phyloP scores from a whole-genome alignment of 2,888 invertebrate species.

The Hanleya hanleyi region DNA sequence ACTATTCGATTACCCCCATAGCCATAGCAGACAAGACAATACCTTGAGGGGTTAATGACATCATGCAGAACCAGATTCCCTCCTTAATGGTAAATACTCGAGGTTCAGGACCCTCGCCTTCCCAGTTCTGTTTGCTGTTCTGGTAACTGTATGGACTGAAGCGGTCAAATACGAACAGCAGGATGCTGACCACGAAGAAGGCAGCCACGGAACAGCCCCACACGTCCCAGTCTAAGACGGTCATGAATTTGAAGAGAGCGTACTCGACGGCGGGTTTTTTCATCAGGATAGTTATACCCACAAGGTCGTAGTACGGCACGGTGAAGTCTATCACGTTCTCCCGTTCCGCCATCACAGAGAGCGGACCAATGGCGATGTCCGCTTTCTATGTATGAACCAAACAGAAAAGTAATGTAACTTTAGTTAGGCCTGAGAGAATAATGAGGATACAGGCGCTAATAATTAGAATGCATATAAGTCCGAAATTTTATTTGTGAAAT shows the following conservation, averaged over 20 bases:
- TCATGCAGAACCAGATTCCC: slow-evolving; percentile 99
- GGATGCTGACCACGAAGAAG: slow-evolving; percentile 76
- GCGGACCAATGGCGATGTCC: slow-evolving; percentile 93
- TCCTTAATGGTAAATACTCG: slow-evolving; percentile 96
- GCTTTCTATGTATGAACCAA: slow-evolving; percentile 82
- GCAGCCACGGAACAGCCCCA: slow-evolving; percentile 83
- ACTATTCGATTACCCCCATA: too few relatives aligned
- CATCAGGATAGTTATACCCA: slow-evolving; percentile 98
- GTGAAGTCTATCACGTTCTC: slow-evolving; percentile 95
- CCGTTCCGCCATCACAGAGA: slow-evolving; percentile 97
- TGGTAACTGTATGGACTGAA: slow-evolving; percentile 98
- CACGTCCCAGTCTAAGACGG: slow-evolving; percentile 95
- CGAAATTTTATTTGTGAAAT: too few relatives aligned
- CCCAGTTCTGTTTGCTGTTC: slow-evolving; percentile 74
- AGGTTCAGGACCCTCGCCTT: slow-evolving; percentile 88
- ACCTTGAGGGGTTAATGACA: slow-evolving; percentile 92
- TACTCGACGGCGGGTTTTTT: slow-evolving; percentile 90
- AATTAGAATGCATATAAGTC: too few relatives aligned
- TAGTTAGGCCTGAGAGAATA: too few relatives aligned
- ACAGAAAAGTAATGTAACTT: too few relatives aligned
- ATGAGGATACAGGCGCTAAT: too few relatives aligned
- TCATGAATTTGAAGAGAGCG: slow-evolving; percentile 96
- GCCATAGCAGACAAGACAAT: neutral
- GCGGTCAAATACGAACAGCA: slow-evolving; percentile 97
- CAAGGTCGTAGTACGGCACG: slow-evolving; percentile 97